These are phyloP conservation scores for Stylophora pistillata DNA, from an alignment of 64 coral and sea anemone genomes.

Conservation along the genomic window DNA sequence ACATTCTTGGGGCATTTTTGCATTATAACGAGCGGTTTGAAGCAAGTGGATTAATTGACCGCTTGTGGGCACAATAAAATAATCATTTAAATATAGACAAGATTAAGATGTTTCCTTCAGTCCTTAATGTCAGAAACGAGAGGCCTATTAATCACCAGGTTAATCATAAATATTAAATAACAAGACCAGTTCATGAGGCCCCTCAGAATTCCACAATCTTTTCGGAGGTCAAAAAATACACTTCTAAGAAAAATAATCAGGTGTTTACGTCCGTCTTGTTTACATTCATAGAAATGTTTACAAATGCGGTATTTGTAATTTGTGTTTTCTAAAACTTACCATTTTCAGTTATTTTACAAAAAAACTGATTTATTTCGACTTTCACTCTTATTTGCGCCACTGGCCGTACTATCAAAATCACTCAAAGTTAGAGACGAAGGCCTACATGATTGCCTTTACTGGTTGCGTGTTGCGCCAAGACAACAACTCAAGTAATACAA, in stretches of 20 bases:
- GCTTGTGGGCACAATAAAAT: neutral
- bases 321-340: neutral
- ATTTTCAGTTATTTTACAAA: neutral
- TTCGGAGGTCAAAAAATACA: neutral
- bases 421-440: too few species aligned
- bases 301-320: neutral
- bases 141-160: slow-evolving; percentile 36
- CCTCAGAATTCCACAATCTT: neutral
- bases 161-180: slow-evolving; percentile 37
- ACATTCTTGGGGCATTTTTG: neutral
- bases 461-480: neutral
- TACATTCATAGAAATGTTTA: neutral
- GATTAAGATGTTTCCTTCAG: neutral
- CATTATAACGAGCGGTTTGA: neutral
- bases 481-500: neutral
- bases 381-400: too few species aligned
- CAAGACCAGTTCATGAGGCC: slow-evolving; percentile 4
- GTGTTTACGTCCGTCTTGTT: neutral
- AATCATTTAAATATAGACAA: neutral
- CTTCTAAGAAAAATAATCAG: neutral
- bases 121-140: slow-evolving; percentile 5
- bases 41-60: neutral
- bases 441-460: too few species aligned
- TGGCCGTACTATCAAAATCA: too few species aligned
- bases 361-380: too few species aligned